A percentile compares a stretch with the other conserved stretches of the same genome.
Conservation (phyloP, 1,140 invertebrate genomes). For the Bombus ignitus region DNA sequence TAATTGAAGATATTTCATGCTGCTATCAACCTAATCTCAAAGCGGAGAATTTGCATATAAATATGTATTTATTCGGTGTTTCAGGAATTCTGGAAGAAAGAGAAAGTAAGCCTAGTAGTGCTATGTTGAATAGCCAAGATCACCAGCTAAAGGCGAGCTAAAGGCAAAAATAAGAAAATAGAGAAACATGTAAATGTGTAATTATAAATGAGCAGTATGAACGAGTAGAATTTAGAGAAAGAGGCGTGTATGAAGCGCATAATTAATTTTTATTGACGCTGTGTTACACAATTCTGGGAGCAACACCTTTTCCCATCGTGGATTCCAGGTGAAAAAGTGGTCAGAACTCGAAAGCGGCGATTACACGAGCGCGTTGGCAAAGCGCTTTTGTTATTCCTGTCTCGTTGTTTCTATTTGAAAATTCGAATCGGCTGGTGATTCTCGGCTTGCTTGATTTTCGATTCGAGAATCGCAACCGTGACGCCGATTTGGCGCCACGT, state of each 20-base stretch:
- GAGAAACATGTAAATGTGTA: neutral
- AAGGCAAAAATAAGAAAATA: neutral
- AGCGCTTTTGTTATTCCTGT: constrained; percentile 34
- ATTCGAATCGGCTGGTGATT: constrained; percentile 31
- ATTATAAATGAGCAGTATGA: neutral
- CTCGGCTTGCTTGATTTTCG: neutral
- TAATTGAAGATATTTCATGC: neutral
- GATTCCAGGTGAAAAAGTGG: constrained; percentile 30
- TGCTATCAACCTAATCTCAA: neutral
- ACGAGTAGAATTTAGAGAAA: neutral
- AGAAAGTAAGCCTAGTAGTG: neutral
- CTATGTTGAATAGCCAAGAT: neutral
- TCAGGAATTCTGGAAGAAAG: neutral
- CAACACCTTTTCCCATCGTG: constrained; percentile 16
- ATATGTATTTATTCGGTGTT: no score
- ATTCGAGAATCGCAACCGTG: constrained; percentile 17
- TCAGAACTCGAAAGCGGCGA: constrained; percentile 29
- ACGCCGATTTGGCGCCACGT: constrained; percentile 44
- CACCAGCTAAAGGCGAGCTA: neutral
- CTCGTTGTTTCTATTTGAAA: constrained; percentile 34
- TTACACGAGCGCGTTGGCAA: constrained; percentile 10
- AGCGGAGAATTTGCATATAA: neutral
- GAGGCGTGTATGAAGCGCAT: neutral
- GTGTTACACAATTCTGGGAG: constrained; percentile 29
- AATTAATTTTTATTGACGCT: constrained; percentile 40